A percentile compares a stretch with the other conserved stretches of the same genome.
Conservation (phyloP, 2,888 invertebrate genomes). For the Oxytorus armatus region DNA sequence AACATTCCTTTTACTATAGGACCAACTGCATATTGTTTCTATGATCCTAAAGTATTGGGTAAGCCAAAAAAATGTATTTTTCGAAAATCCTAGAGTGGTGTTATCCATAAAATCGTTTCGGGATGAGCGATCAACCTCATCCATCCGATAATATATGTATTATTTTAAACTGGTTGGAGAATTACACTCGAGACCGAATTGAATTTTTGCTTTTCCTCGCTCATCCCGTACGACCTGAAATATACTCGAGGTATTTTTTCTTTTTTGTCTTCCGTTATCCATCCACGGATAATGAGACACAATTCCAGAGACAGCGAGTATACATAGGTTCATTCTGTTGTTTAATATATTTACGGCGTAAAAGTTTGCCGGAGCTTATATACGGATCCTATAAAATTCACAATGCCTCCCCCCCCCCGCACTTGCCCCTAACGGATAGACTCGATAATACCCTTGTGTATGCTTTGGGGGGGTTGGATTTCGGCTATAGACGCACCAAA, state of each 20-base stretch:
- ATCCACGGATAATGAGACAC: constrained; percentile 47
- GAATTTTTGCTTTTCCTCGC: constrained; percentile 71
- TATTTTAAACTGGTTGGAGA: constrained; percentile 69
- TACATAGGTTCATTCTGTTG: neutral
- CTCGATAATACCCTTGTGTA: constrained; percentile 15
- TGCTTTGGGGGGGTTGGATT: constrained; percentile 3
- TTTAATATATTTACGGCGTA: constrained; percentile 18
- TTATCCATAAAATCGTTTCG: constrained; percentile 38
- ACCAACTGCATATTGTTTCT: too few species aligned
- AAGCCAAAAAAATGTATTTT: too few species aligned
- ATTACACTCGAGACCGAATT: constrained; percentile 73
- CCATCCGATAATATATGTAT: constrained; percentile 72
- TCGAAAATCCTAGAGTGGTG: too few species aligned
- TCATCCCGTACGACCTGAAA: neutral
- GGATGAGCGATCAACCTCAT: constrained; percentile 61
- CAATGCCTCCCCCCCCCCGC: too few species aligned
- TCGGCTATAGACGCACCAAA: neutral
- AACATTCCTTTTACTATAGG: too few species aligned
- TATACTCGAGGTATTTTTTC: constrained; percentile 15
- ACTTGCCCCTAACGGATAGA: neutral
- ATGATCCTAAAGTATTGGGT: too few species aligned
- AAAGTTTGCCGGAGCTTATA: neutral
- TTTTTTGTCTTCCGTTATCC: constrained; percentile 12
- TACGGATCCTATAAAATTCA: constrained; percentile 28
- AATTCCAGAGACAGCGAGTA: constrained; percentile 3